These are phyloP conservation scores for Ispidina picta DNA, from an alignment of 2,797 vertebrate species.

Conservation along the genomic window DNA sequence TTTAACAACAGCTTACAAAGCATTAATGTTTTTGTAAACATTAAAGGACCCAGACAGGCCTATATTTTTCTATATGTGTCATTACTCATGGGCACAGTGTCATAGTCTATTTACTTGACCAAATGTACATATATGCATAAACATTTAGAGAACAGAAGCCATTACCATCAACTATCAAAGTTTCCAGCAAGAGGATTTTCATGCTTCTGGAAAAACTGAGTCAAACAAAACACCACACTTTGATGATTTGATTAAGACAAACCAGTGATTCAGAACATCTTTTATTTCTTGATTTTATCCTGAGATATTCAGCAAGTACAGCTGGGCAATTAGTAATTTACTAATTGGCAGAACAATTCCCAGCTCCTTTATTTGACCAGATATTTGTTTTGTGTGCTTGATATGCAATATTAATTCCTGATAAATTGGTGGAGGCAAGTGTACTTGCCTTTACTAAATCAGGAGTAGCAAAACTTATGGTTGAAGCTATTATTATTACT, in stretches of 20 bases:
- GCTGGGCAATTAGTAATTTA: conserved; percentile 24
- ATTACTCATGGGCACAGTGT: neutral
- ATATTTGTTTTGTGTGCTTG: conserved; percentile 47
- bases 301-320: neutral
- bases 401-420: conserved; percentile 49
- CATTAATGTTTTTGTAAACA: neutral
- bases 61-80: neutral
- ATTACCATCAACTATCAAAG: neutral
- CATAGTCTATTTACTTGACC: neutral
- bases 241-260: conserved; percentile 18
- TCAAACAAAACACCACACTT: neutral
- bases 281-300: conserved; percentile 47
- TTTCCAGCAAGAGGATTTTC: conserved; percentile 10
- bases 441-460: conserved; percentile 50
- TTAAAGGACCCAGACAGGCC: neutral
- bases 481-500: neutral
- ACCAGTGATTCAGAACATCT: neutral
- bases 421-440: conserved; percentile 14
- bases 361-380: conserved; percentile 25
- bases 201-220: neutral
- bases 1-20: neutral
- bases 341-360: conserved; percentile 28
- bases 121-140: neutral
- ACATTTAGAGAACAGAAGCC: conserved; percentile 21
- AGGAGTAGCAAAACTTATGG: neutral